Evolutionary conservation across 2,113 vertebrate species (phyloP), one percentile per base, ranked within the genome.

Genomic region (Grammomys dolichurus): DNA sequence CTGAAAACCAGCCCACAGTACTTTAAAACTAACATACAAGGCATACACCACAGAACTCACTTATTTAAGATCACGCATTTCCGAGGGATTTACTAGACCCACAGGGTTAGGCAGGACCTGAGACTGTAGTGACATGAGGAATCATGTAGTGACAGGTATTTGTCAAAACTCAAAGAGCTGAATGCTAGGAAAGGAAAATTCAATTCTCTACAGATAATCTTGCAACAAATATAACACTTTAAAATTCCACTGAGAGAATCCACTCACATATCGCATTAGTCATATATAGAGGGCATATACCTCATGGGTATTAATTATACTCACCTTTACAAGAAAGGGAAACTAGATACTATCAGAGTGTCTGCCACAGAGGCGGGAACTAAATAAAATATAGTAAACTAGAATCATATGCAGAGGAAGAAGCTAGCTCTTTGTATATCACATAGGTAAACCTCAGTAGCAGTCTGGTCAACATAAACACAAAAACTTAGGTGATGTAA

Each of bases 211-310:
- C 16, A 90, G 81, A 76, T 72, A 70, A 72, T 43, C 93, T 60
- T 33, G 94, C 54, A 93, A 88, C 58, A 78, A 93, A 87, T 17
- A n/a, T 91, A 43, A 82, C 19, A 80, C 48, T 92, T 75, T 70
- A 87, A 90, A 78, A 20, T 87, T 93, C 80, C 60, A 58, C 91
- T 75, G 63, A 95, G 19, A 91, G 36, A 81, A 94, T 65, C 76
- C 20, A 75, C 33, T 82, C 43, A 46, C 12, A 46, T 9, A 80
- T 9, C 73, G 26, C 13, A 87, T 56, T 43, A 58, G 46, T 86
- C 13, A 81, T 31, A 80, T 56, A 40, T 2, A 88, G 92, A 85
- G 19, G 65, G 60, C 11, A 96, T 33, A 95, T 1, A 19, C 51
- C 63, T 95, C 60, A 89, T 20, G 90, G 80, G 75, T 46, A 82